phyloP scores from a whole-genome alignment of 2,113 vertebrate species.

The Myrmophylax atrothorax region DNA sequence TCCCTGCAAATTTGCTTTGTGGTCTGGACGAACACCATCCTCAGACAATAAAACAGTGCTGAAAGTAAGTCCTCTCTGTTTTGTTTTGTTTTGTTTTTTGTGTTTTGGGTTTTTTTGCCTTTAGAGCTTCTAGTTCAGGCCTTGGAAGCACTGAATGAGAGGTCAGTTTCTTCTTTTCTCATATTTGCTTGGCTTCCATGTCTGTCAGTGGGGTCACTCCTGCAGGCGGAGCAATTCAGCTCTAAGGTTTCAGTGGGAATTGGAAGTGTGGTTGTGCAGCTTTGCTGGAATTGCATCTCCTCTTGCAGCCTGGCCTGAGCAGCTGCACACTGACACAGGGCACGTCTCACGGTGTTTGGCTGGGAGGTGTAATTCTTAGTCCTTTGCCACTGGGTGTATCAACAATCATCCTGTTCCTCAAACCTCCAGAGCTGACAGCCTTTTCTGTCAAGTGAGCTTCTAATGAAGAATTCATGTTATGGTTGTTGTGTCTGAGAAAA shows the following conservation, averaged over 20 bases:
- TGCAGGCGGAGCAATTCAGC: neutral
- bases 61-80: slow-evolving; percentile 79
- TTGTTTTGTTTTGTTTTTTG: no score
- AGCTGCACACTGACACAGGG: neutral
- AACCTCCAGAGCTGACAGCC: neutral
- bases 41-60: slow-evolving; percentile 98
- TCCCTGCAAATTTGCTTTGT: slow-evolving; percentile 97
- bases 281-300: neutral
- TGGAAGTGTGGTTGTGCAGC: neutral
- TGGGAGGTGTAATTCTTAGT: neutral
- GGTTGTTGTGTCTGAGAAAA: slow-evolving; percentile 13
- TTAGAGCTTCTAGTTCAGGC: neutral
- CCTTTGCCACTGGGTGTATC: neutral
- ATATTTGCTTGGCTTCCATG: neutral
- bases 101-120: neutral
- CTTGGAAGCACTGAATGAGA: neutral
- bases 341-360: neutral
- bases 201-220: neutral
- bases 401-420: neutral
- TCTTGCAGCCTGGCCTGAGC: neutral
- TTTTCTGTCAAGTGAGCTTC: neutral
- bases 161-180: neutral
- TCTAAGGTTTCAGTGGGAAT: neutral
- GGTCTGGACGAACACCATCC: slow-evolving; percentile 95
- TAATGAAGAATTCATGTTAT: neutral